These are phyloP conservation scores for Copidosoma floridanum DNA, from an alignment of 1,140 invertebrate species.

Conservation along the genomic window DNA sequence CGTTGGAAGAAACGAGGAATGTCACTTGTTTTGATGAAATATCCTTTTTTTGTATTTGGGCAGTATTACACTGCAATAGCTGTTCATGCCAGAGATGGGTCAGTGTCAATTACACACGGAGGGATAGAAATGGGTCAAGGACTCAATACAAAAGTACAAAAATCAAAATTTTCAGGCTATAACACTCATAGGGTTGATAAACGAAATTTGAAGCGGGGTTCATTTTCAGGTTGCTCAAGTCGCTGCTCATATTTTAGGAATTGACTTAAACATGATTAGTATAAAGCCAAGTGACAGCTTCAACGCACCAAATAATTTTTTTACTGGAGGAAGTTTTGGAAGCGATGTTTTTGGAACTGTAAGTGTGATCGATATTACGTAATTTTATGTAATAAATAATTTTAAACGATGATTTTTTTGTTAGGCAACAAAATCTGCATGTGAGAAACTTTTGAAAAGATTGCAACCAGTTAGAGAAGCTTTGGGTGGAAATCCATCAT, in stretches of 20 bases:
- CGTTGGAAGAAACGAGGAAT: slow-evolving; percentile 77
- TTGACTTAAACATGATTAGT: slow-evolving; percentile 67
- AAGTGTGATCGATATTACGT: slow-evolving; percentile 34
- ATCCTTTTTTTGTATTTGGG: slow-evolving; percentile 60
- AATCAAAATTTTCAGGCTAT: no score
- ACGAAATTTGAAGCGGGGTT: no score
- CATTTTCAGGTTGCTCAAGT: slow-evolving; percentile 74
- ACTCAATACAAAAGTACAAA: slow-evolving; percentile 71
- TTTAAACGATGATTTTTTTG: no score
- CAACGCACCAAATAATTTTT: slow-evolving; percentile 63
- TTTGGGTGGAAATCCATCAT: slow-evolving; percentile 60
- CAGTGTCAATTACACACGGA: slow-evolving; percentile 72
- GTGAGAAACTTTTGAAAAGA: slow-evolving; percentile 63
- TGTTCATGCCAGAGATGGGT: slow-evolving; percentile 74
- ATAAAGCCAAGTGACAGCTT: slow-evolving; percentile 68
- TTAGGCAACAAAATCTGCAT: slow-evolving; percentile 69
- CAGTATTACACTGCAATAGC: slow-evolving; percentile 66
- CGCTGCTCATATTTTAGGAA: slow-evolving; percentile 70
- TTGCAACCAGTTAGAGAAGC: slow-evolving; percentile 64
- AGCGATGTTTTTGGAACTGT: slow-evolving; percentile 70
- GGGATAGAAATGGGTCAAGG: slow-evolving; percentile 87
- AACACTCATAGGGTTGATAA: no score
- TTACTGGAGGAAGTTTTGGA: slow-evolving; percentile 70
- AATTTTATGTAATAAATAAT: neutral
- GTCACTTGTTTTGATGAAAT: slow-evolving; percentile 68